Percentiles rank a stretch among this genome's conserved stretches.
Conservation (phyloP, 1,140 invertebrate species). For the Drosophila sproati region DNA sequence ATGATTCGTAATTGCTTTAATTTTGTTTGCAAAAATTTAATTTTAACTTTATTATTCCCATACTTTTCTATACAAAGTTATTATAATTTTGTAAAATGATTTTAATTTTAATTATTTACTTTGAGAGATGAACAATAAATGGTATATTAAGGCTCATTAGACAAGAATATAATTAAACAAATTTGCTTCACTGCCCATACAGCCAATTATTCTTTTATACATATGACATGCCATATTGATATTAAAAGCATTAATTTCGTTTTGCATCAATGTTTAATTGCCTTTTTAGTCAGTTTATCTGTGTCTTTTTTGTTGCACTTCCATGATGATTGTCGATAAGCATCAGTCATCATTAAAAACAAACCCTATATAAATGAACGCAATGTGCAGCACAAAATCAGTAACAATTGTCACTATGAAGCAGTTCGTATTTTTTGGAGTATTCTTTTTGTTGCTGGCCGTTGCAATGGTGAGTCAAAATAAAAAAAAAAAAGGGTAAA, state of each 20-base stretch:
- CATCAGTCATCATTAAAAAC: background rate
- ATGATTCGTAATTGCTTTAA: background rate
- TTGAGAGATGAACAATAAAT: background rate
- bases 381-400: background rate
- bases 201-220: conserved; percentile 2
- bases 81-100: background rate
- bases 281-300: conserved; percentile 4
- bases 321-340: conserved; percentile 15
- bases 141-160: background rate
- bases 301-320: conserved; percentile 25
- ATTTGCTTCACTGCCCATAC: background rate
- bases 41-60: background rate
- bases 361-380: conserved; percentile 46
- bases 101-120: background rate
- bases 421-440: conserved; percentile 61
- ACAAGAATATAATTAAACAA: background rate
- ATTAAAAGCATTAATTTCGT: conserved; percentile 17
- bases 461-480: conserved; percentile 58
- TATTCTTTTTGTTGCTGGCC: conserved; percentile 53
- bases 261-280: conserved; percentile 31
- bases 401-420: conserved; percentile 53
- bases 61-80: background rate
- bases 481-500: background rate
- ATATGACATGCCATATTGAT: conserved; percentile 17
- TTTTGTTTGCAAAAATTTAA: background rate